Base-by-base conservation (phyloP, 2,888 invertebrate genomes). In the Cheilosia grossa region DNA sequence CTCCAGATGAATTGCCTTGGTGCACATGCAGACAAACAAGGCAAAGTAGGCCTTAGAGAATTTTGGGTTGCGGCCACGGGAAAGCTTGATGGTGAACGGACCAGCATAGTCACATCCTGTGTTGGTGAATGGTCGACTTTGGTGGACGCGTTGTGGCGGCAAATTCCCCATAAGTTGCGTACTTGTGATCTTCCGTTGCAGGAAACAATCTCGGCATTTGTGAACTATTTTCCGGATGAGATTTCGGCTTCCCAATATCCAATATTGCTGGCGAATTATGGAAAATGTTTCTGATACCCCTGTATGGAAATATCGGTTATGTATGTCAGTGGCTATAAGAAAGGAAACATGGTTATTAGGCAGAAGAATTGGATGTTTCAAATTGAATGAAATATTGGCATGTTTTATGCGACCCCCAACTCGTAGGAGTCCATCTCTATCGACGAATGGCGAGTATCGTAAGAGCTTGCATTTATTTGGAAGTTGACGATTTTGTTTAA, bases 1-100 rank as follows among this genome's bases (percentile, higher is more conserved):
- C n/a, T 82, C 67, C 2, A 81, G 51, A 47, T 80, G 72, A 19
- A 85, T 53, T 10, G 85, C 85, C 42, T 87, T 79, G 0, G 83
- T 82, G 1, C 66, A 49, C 47, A 87, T 69, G 40, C 83, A 82
- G 15, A 72, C 64, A 27, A 87, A 87, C n/a, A 83, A 49, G 13
- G 85, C 79, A 7, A 85, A 21, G 42, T 66, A 73, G 0, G 73
- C 74, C 40, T 86, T 82, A 1, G 58, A 58, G 0, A 15, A 30
- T 24, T 58, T 67, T 1, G 73, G 37, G 17, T 42, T 70, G 4
- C 78, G 42, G 2, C 51, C 51, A 24, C 70, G 69, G 13, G 63
- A 63, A 0, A 64, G 10, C 44, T 74, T 83, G 13, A 87, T 80
- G 2, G 64, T 49, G 15, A 83, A 10, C 2, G 82, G 82, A 2